Base-by-base conservation (phyloP, 1,140 invertebrate genomes). In the Trachymyrmex cornetzi region DNA sequence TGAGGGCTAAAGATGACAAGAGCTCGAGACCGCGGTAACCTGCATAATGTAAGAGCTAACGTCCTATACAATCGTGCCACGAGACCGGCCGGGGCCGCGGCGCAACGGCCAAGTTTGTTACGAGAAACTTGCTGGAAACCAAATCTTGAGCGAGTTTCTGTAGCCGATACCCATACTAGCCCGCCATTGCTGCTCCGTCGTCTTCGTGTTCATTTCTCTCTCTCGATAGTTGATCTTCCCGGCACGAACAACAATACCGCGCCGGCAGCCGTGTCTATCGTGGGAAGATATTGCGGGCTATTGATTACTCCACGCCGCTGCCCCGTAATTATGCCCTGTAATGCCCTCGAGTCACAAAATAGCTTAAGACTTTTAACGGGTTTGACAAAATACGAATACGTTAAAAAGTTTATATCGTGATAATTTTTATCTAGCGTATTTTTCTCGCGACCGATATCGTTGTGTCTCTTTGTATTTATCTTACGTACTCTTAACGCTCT, bases 81-180 rank as follows among this genome's bases (percentile, higher is more conserved):
- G 19, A 61, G 80, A 74, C 66, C 48, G 44, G n/a, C n/a, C n/a
- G n/a, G n/a, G n/a, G n/a, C n/a, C n/a, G n/a, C n/a, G n/a, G 66
- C 24, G 63, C 59, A 48, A 2, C 55, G 59, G 24, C n/a, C 6
- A 82, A 82, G 55, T 84, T 84, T 84, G 80, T 75, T 84, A 75
- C 67, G 67, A 3, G 80, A 84, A 84, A 84, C 80, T 84, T 84
- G 80, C 3, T 44, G 12, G 80, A 84, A 84, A 84, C 80, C 80
- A 84, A 84, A 84, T 84, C 80, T 84, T 84, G 38, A 19, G 19
- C 69, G 71, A 84, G 80, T 75, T 84, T 84, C 69, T 44, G 55
- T 75, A 75, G 69, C 38, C 80, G 69, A 75, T 72, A 44, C 38
- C 38, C 38, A 44, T 44, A 81, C 61, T 30, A 16, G 19, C n/a